Evolutionary conservation across 2,113 vertebrate species (phyloP).

Genomic region (Scatophagus argus): DNA sequence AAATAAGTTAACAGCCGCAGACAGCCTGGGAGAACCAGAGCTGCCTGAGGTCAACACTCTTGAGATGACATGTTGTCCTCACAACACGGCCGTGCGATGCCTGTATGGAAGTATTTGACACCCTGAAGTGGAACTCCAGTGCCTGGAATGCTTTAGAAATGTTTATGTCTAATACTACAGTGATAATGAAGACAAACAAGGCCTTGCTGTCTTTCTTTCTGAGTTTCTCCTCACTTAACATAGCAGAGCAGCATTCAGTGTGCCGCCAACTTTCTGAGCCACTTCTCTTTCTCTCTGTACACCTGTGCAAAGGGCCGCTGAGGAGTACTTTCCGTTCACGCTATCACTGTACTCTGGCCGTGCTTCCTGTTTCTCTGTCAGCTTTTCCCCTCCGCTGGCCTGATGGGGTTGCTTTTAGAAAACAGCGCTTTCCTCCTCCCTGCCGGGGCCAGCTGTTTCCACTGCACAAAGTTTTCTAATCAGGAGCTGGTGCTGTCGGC

Average conservation of each 20-base stretch:
- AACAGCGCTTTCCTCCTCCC: slow-evolving; percentile 63
- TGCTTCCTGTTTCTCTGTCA: slow-evolving; percentile 74
- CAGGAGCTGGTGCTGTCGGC: slow-evolving; percentile 54
- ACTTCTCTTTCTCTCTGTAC: slow-evolving; percentile 5
- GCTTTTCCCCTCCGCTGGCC: slow-evolving; percentile 61
- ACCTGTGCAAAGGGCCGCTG: slow-evolving; percentile 48
- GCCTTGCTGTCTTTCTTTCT: not conserved
- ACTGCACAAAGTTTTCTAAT: slow-evolving; percentile 72
- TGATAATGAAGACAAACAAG: not conserved
- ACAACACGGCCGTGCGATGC: slow-evolving; percentile 42
- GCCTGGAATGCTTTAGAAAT: slow-evolving; percentile 42
- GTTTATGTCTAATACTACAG: slow-evolving; percentile 7
- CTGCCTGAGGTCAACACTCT: slow-evolving; percentile 58
- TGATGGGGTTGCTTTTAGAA: slow-evolving; percentile 58
- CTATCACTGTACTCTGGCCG: slow-evolving; percentile 11
- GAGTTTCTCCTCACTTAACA: not conserved
- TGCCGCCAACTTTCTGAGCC: not conserved
- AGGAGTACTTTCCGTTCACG: slow-evolving; percentile 52
- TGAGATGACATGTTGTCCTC: slow-evolving; percentile 58
- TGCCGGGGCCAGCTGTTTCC: slow-evolving; percentile 75
- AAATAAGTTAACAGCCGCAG: slow-evolving; percentile 76
- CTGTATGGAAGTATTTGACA: slow-evolving; percentile 63
- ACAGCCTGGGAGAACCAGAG: slow-evolving; percentile 67
- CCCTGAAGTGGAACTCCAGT: slow-evolving; percentile 42
- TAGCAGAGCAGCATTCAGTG: not conserved